phyloP scores from a whole-genome alignment of 1,140 invertebrate species.

The Cheumatopsyche charites region DNA sequence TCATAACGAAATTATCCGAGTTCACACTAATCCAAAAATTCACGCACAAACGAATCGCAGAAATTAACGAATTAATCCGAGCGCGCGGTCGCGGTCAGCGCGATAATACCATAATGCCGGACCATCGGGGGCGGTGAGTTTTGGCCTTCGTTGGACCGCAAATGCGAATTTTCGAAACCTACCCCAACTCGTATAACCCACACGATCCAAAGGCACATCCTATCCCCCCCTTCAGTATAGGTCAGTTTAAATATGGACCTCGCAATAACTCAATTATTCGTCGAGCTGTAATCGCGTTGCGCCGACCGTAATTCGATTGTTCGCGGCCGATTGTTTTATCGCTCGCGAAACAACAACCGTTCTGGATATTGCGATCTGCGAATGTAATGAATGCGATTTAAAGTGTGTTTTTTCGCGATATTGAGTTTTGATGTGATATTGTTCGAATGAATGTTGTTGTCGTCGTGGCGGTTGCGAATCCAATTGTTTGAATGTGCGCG shows the following conservation, averaged over 20 bases:
- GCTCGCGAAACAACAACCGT: not conserved
- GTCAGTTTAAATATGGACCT: slow-evolving; percentile 12
- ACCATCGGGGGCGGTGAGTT: not conserved
- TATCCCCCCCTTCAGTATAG: not conserved
- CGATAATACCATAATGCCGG: slow-evolving; percentile 9
- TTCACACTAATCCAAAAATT: no score
- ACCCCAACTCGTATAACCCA: no score
- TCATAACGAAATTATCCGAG: no score
- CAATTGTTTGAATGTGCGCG: no score
- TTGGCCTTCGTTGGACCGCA: slow-evolving; percentile 1
- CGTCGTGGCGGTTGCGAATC: no score
- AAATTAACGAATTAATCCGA: slow-evolving; percentile 16
- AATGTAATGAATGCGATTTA: no score
- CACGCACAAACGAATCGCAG: not conserved
- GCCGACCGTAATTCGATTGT: slow-evolving; percentile 19
- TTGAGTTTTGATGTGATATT: no score
- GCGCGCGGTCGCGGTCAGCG: slow-evolving; percentile 4
- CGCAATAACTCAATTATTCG: slow-evolving; percentile 25
- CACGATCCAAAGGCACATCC: no score
- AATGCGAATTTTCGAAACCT: slow-evolving; percentile 2
- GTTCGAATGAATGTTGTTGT: no score
- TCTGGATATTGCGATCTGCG: no score
- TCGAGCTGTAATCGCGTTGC: not conserved
- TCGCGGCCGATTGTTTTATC: not conserved
- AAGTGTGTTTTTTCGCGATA: no score